phyloP scores from a whole-genome alignment of 2,113 vertebrate genomes.

The Lampris incognitus region DNA sequence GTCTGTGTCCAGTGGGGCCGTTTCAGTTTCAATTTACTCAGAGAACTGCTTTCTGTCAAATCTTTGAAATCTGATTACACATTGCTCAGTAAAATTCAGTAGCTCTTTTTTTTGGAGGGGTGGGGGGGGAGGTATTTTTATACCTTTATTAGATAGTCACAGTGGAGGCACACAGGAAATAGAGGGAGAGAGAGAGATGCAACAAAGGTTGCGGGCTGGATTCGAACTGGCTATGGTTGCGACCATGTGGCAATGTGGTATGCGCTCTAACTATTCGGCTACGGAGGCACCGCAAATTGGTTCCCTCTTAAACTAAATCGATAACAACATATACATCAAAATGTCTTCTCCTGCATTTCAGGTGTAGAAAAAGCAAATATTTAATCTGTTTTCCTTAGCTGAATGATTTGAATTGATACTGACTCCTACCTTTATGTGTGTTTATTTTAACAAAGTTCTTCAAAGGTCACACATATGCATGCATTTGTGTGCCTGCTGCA shows the following conservation, averaged over 20 bases:
- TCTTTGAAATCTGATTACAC: conserved; percentile 17
- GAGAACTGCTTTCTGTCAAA: conserved; percentile 32
- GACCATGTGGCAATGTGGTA: no score
- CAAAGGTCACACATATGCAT: neutral
- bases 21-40: conserved; percentile 8
- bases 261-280: no score
- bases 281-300: no score
- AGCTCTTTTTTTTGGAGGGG: neutral
- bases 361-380: conserved; percentile 14
- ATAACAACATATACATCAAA: conserved; percentile 3
- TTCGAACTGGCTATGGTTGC: no score
- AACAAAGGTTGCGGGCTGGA: no score
- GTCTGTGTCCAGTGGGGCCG: conserved; percentile 10
- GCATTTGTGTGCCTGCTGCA: conserved; percentile 18
- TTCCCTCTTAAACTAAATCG: conserved; percentile 18
- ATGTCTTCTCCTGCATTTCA: neutral
- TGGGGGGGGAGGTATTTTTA: no score
- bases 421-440: conserved; percentile 19
- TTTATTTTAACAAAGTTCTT: conserved; percentile 45
- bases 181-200: no score
- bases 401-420: conserved; percentile 11
- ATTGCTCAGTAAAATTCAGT: conserved; percentile 14
- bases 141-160: no score
- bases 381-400: conserved; percentile 28
- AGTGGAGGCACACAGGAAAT: no score